Evolutionary conservation across 2,797 vertebrate genomes (phyloP), one percentile per base, ranked within the genome.

Genomic region (Thalassophryne amazonica): DNA sequence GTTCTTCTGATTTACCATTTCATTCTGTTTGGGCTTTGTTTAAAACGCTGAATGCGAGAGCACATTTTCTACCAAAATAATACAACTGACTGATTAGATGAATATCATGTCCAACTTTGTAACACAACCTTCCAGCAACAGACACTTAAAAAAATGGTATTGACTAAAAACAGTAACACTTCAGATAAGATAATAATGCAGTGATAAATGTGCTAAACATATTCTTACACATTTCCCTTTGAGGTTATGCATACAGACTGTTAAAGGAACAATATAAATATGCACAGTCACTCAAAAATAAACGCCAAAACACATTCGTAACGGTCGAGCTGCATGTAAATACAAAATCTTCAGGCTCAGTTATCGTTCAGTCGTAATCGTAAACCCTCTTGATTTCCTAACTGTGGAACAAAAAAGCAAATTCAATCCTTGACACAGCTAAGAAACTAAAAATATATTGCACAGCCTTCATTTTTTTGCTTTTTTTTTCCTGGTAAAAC

Each of bases 251-350:
- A 71, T 59, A 84, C 46, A 52, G 69, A 69, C 55, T 81, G 57
- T 66, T 86, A 87, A 91, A 91, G 89, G 89, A 89, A 91, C 89
- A 47, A 81, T 87, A 88, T 88, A 89, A 90, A 90, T 91, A 90
- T 78, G 58, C 82, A 87, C 74, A 71, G 48, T 58, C 72, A 75
- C 70, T 6, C 60, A 47, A 66, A 71, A 28, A 51, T 22, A 57
- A 49, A 77, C 46, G 67, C 13, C 71, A 79, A 45, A 71, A 84
- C 77, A 91, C 90, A 90, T 88, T 88, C 87, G 53, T 77, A 81
- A 83, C 70, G 65, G 84, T 90, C 87, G 65, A 88, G 89, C 88
- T 89, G 87, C 84, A 68, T 73, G 69, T 62, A 76, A 70, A 75
- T 58, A 69, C 2, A 15, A 63, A 47, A 37, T 78, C 76, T 77